Conservation (phyloP, 2,888 invertebrate genomes). For the Eurytoma adleriae region DNA sequence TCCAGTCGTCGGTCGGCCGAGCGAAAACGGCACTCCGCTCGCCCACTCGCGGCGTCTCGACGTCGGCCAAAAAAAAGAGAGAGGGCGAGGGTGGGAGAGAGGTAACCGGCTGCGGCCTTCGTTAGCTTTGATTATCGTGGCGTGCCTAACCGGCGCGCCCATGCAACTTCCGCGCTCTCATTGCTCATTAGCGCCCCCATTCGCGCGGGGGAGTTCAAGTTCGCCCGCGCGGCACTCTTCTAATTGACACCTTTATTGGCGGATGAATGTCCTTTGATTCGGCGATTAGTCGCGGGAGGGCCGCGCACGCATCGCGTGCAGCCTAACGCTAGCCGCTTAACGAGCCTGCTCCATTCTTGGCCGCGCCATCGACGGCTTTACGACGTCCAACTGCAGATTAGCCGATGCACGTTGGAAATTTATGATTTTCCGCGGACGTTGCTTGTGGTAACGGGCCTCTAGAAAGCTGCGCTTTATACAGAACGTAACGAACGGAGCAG, state of each 20-base stretch:
- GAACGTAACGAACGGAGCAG: no score
- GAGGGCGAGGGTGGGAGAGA: background rate
- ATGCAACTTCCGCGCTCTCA: slow-evolving; percentile 1
- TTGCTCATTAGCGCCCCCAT: slow-evolving; percentile 14
- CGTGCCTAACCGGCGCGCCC: slow-evolving; percentile 7
- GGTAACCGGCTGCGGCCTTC: background rate
- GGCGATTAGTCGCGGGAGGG: background rate
- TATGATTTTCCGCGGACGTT: slow-evolving; percentile 4
- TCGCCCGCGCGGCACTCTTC: background rate
- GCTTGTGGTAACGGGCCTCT: no score
- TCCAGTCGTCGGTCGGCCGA: background rate
- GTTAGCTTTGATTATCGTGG: slow-evolving; percentile 48
- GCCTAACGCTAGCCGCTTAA: no score
- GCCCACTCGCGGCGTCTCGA: background rate
- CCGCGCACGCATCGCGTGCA: no score
- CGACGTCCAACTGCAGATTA: no score
- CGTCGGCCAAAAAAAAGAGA: background rate
- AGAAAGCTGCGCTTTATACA: no score
- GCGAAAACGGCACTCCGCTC: background rate
- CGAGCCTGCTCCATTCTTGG: no score
- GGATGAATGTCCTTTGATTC: background rate
- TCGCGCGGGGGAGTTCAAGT: background rate
- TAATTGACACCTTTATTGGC: slow-evolving; percentile 50
- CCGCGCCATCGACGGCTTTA: no score
- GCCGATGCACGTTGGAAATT: background rate